These are phyloP conservation scores for Drymodes brunneopygia DNA, from an alignment of 2,113 vertebrate species.

Conservation along the genomic window DNA sequence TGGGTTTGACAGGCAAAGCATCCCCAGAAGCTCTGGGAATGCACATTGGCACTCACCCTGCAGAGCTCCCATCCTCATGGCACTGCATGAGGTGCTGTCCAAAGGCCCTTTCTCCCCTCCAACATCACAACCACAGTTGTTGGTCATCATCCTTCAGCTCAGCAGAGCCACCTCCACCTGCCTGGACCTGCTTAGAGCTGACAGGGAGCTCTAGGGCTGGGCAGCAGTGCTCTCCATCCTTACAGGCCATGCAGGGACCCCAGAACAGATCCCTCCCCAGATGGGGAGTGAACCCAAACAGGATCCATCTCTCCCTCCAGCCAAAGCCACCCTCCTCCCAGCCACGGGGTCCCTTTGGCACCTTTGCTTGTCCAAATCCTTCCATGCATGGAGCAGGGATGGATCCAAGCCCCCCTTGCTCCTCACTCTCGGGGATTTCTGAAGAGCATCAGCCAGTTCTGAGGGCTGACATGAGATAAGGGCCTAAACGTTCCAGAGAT, in stretches of 20 bases:
- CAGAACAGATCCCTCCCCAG: neutral
- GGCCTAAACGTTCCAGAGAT: neutral
- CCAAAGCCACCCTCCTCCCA: neutral
- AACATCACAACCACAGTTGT: neutral
- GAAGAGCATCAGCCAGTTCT: neutral
- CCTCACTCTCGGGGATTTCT: neutral
- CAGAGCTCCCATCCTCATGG: neutral
- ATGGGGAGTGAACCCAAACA: neutral
- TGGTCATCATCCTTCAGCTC: neutral
- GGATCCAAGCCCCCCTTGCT: neutral
- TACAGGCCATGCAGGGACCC: neutral
- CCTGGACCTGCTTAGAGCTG: neutral
- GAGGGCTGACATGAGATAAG: neutral
- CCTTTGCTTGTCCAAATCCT: neutral
- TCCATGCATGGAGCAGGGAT: neutral
- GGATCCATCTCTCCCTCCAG: neutral
- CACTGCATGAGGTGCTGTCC: neutral
- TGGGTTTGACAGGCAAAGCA: neutral
- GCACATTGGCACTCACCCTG: neutral
- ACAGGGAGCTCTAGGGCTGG: neutral
- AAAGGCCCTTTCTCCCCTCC: neutral
- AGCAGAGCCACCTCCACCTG: neutral
- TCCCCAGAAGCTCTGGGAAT: neutral
- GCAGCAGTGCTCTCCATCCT: neutral
- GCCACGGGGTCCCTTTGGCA: neutral